Evolutionary conservation across 1,140 invertebrate species (phyloP).

Genomic region (Mactra quadrangularis): DNA sequence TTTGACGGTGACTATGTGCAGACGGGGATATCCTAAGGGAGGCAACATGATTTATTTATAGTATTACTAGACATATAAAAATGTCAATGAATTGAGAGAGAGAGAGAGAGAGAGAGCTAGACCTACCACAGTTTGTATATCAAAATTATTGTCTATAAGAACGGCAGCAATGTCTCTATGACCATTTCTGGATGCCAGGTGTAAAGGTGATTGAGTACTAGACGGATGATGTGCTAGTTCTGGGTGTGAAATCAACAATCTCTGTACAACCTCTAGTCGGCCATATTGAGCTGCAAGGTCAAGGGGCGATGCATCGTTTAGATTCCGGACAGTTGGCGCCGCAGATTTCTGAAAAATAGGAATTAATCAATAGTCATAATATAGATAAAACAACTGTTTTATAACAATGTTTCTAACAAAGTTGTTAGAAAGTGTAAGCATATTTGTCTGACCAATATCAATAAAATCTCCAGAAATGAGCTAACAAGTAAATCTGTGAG

Average conservation of each 20-base stretch:
- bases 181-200: constrained; percentile 96
- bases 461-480: too few species aligned
- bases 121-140: constrained; percentile 89
- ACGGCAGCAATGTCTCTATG: constrained; percentile 94
- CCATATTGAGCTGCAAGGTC: constrained; percentile 95
- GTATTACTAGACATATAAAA: too few species aligned
- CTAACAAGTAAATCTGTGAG: too few species aligned
- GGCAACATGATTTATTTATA: too few species aligned
- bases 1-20: too few species aligned
- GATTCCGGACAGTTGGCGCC: constrained; percentile 95
- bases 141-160: constrained; percentile 92
- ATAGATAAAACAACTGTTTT: neutral
- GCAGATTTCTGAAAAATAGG: constrained; percentile 88
- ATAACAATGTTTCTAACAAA: neutral
- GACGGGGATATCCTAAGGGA: too few species aligned
- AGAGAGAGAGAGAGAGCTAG: too few species aligned
- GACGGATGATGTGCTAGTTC: constrained; percentile 81
- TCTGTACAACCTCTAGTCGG: constrained; percentile 93
- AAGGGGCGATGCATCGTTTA: constrained; percentile 94
- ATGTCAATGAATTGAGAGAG: too few species aligned
- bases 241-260: constrained; percentile 87
- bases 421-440: too few species aligned
- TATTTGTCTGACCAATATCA: too few species aligned
- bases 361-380: constrained; percentile 7
- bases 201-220: constrained; percentile 94